Evolutionary conservation across 2,888 invertebrate species (phyloP), one percentile per base, ranked within the genome.

Genomic region (Calliopum simillimum): DNA sequence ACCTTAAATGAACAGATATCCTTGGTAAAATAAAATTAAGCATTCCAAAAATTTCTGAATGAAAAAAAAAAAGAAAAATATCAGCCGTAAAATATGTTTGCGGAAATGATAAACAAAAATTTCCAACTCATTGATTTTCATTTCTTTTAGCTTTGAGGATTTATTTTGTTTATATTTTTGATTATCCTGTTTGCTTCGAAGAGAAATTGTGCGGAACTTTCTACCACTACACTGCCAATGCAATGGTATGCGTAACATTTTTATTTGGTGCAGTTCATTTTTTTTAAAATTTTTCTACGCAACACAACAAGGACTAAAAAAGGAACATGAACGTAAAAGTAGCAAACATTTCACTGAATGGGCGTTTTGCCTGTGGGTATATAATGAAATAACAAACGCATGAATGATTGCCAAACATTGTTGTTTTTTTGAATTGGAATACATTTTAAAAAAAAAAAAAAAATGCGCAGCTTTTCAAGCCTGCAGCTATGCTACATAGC

Each of bases 81-180:
- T 59, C 53, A 53, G 1, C 12, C 4, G 23, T 16, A 13, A 43
- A 13, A 23, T 55, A 47, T 55, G 47, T 59, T 69, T 72, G 65
- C 66, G 44, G 53, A 67, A 71, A 77, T 74, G 73, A 77, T 76
- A 78, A 79, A 77, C 76, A 76, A 75, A 80, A 81, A 79, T 83
- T 85, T 85, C 85, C 85, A 81, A 83, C 79, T 84, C 85, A 85
- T 85, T 85, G 85, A 84, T 82, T 85, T 79, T 78, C 81, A 80
- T 80, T 81, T 81, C 80, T 77, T 74, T 74, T 73, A 70, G 74
- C 75, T 76, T 71, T 73, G 74, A 70, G 73, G 72, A 76, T 75
- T 74, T 66, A 46, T 16, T n/a, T 23, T 56, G 16, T 46, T 66
- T 55, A 56, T 55, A 56, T 16, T 56, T 66, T 66, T 56, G 56